A percentile compares a stretch with the other conserved stretches of the same genome.
phyloP scores from a whole-genome alignment of 2,888 invertebrate species.

The Rhamphomyia laevipes region DNA sequence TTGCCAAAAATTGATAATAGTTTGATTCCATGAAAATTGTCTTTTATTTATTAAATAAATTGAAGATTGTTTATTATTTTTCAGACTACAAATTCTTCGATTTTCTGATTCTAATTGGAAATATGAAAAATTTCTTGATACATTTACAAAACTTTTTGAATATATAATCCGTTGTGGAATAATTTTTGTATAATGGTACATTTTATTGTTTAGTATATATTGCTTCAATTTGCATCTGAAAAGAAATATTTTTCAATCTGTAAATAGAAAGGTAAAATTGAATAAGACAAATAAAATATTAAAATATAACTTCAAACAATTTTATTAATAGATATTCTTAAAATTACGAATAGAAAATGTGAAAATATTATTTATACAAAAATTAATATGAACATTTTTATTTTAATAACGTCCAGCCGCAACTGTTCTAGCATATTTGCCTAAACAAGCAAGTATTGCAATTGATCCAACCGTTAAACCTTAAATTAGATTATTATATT shows the following conservation, averaged over 20 bases:
- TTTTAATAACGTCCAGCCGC: slow-evolving; percentile 23
- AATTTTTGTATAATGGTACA: too few species aligned
- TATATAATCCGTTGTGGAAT: too few species aligned
- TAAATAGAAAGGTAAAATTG: background rate
- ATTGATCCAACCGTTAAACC: slow-evolving; percentile 43
- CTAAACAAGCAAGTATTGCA: slow-evolving; percentile 55
- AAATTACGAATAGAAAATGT: background rate
- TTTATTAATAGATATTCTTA: background rate
- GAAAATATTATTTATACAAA: background rate
- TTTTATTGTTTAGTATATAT: too few species aligned
- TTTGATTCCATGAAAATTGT: slow-evolving; percentile 9
- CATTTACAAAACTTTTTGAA: background rate
- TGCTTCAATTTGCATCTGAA: background rate
- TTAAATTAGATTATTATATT: background rate
- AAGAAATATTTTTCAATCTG: background rate
- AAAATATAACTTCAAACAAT: background rate
- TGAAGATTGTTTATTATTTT: background rate
- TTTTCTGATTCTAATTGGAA: background rate
- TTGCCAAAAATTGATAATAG: slow-evolving; percentile 31
- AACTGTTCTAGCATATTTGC: slow-evolving; percentile 53
- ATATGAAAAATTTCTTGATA: background rate
- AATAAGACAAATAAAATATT: background rate
- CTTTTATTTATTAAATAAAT: background rate
- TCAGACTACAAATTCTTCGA: too few species aligned
- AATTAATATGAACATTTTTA: too few species aligned